Evolutionary conservation across 2,888 invertebrate genomes (phyloP), one percentile per base, ranked within the genome.

Genomic region (Agrotis exclamationis): DNA sequence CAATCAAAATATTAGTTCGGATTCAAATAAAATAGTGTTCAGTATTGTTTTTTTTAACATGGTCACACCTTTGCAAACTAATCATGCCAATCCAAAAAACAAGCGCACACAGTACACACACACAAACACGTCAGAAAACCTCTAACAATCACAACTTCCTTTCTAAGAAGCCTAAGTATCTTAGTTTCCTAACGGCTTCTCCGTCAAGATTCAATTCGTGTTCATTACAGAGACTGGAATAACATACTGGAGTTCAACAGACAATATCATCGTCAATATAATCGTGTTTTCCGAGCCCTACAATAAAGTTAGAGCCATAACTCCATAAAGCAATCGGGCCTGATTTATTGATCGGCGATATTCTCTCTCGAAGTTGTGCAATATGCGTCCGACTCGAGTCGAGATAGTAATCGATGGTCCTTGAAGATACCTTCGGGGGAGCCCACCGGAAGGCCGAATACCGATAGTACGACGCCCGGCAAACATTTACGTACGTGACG

Each of bases 401-500:
- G 79, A 93, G 93, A 93, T 93, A 88, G 89, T 88, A 92, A 93
- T 95, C 94, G 94, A 94, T 93, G 93, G 93, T 89, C 91, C 94
- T 95, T 92, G 93, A 93, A 89, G 90, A 90, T 89, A 88, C 85
- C 85, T 87, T 83, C 85, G 76, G 82, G 88, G 88, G 87, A 85
- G 86, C 86, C 82, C 84, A 88, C 90, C 93, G 92, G 92, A 93
- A 93, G 91, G 83, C 87, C 87, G 83, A 88, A 89, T 90, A 88
- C 91, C 90, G 91, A 91, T 91, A 90, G 91, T 87, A 88, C 85
- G 87, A 84, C 85, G 86, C 85, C 89, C 86, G 86, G 90, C 91
- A 93, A 95, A 94, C 93, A 94, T 94, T 93, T 92, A 91, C 88
- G 92, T 91, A 94, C 95, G 94, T 94, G 95, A 92, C 90, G 87